Percentiles rank a stretch among this genome's conserved stretches.
These are phyloP conservation scores for Helleia helle DNA, from an alignment of 2,888 invertebrate genomes.

Conservation along the genomic window DNA sequence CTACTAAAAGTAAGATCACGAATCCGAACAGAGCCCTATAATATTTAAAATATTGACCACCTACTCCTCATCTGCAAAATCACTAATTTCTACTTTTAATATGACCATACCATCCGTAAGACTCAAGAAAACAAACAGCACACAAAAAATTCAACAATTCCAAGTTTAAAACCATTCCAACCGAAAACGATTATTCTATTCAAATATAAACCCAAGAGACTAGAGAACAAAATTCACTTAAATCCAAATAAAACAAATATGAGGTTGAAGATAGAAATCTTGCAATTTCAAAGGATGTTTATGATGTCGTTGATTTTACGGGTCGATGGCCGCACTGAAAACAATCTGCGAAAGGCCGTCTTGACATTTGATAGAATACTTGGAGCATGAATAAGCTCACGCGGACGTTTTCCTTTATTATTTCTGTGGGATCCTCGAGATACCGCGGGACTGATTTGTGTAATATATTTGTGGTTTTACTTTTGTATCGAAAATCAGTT, in stretches of 20 bases:
- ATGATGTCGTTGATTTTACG: constrained; percentile 51
- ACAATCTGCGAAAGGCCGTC: constrained; percentile 48
- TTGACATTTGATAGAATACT: constrained; percentile 64
- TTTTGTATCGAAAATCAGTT: too few species aligned
- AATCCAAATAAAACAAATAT: constrained; percentile 25
- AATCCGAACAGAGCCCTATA: too few species aligned
- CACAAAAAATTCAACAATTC: too few species aligned
- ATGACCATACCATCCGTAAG: too few species aligned
- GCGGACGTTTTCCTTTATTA: constrained; percentile 30
- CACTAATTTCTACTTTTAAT: too few species aligned
- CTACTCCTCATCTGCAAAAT: too few species aligned
- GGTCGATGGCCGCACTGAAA: constrained; percentile 41
- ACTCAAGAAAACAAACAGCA: too few species aligned
- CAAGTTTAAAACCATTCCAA: background rate
- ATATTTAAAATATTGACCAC: too few species aligned
- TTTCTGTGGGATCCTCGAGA: constrained; percentile 20
- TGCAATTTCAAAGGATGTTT: constrained; percentile 41
- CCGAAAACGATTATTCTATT: background rate
- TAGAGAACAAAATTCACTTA: constrained; percentile 20
- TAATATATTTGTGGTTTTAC: too few species aligned
- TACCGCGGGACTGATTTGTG: background rate
- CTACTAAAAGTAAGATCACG: too few species aligned
- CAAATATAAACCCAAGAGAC: constrained; percentile 3
- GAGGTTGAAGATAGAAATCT: constrained; percentile 32
- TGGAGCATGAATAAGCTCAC: constrained; percentile 44